Evolutionary conservation across 2,797 vertebrate genomes (phyloP).

Genomic region (Diglossa cyanea): DNA sequence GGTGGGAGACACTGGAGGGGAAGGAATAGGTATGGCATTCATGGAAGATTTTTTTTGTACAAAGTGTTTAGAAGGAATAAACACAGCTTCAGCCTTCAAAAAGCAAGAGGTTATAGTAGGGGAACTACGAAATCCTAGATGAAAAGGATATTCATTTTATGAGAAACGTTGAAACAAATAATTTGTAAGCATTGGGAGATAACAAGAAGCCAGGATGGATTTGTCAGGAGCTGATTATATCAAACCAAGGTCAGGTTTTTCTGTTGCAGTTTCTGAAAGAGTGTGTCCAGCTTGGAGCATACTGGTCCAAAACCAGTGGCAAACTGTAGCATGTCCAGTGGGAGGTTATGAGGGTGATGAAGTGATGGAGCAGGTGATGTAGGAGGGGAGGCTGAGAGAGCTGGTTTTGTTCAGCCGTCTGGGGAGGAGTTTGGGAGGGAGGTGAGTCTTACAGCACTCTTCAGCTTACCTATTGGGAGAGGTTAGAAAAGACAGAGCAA

Average conservation of each 20-base stretch:
- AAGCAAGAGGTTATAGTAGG: background rate
- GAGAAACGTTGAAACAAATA: background rate
- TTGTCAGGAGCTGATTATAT: background rate
- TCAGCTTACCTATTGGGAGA: background rate
- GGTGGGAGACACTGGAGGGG: background rate
- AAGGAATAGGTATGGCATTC: slow-evolving; percentile 11
- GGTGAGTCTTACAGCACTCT: background rate
- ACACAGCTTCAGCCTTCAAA: background rate
- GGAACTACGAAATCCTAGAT: background rate
- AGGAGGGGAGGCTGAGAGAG: background rate
- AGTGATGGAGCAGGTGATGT: background rate
- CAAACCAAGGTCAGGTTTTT: background rate
- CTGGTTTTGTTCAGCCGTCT: background rate
- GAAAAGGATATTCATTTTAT: background rate
- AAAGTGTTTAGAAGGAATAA: background rate
- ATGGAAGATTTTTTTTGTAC: background rate
- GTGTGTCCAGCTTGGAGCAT: background rate
- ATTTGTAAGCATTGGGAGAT: background rate
- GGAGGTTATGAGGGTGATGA: background rate
- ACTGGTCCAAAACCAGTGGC: background rate
- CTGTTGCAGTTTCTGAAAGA: background rate
- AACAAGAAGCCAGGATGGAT: background rate
- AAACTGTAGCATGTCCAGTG: background rate
- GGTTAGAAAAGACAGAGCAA: background rate
- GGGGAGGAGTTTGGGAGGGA: background rate